Base-by-base conservation (phyloP, 2,113 vertebrate genomes). In the Tyto alba region DNA sequence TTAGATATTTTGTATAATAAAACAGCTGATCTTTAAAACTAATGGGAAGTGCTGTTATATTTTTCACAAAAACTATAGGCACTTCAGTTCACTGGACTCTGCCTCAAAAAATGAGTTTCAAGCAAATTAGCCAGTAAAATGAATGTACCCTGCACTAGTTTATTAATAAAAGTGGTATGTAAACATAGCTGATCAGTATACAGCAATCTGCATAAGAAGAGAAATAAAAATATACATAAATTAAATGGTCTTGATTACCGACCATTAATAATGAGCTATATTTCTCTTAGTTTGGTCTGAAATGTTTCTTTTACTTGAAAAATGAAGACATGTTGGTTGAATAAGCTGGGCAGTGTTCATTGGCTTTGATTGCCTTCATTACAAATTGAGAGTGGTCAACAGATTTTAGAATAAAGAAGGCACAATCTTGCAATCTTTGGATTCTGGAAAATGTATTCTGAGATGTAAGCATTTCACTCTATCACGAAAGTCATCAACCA, bases 21-120 rank as follows among this genome's bases (percentile, higher is more conserved):
- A 97, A 38, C 52, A 89, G 66, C 91, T 94, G 89, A 89, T 96
- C 77, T 96, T 95, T 93, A 81, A 95, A 96, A 96, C 52, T 94
- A 94, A 91, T 96, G 73, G 72, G 45, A 90, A 87, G 43, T 48
- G 40, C 53, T 57, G 57, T 95, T 95, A 52, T 43, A 84, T 83
- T 96, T 95, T 93, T 90, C 76, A 86, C 10, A 76, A 89, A 90
- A 93, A 64, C 56, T 82, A 19, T 57, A 84, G 52, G n/a, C 0
- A 0, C 50, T 86, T 76, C 80, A 86, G 56, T 93, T 94, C 84
- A 76, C 18, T 84, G 78, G 34, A 77, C 53, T 91, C 21, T 76
- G 48, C 85, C 87, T 96, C 59, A 74, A 85, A 71, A 90, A 91
- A 95, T 93, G 87, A 82, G 40, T 74, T 95, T 82, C 38, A 38